These are phyloP conservation scores for Microcebus jonahi DNA, from an alignment of 2,113 vertebrate genomes.

Conservation along the genomic window DNA sequence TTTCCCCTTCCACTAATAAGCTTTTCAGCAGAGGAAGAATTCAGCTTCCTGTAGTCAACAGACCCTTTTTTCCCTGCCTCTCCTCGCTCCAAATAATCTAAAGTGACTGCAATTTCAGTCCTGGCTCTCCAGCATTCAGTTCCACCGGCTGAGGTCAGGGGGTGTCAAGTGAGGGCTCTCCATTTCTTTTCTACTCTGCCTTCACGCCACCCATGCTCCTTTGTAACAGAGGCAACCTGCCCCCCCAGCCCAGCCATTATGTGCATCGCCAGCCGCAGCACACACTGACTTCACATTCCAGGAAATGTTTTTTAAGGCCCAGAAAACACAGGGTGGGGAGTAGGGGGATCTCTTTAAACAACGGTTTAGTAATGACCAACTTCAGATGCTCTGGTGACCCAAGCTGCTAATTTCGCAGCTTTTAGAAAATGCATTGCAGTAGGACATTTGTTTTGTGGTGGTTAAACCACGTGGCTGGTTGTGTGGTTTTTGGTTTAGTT, in stretches of 20 bases:
- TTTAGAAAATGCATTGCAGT: not conserved
- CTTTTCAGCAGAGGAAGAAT: constrained; percentile 84
- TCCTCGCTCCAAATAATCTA: constrained; percentile 84
- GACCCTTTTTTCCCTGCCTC: constrained; percentile 83
- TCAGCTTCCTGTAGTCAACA: constrained; percentile 84
- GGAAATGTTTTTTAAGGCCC: constrained; percentile 51
- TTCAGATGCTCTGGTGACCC: not conserved
- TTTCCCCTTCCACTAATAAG: constrained; percentile 86
- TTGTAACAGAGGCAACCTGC: constrained; percentile 65
- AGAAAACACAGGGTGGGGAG: not conserved
- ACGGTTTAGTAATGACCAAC: constrained; percentile 13
- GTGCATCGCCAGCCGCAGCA: fast-evolving
- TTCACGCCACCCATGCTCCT: constrained; percentile 34
- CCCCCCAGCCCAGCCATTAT: not conserved
- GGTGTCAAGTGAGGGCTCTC: constrained; percentile 87
- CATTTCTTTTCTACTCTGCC: constrained; percentile 78
- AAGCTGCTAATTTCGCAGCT: not conserved
- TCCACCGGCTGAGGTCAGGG: constrained; percentile 81
- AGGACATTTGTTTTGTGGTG: not conserved
- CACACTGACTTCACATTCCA: not conserved
- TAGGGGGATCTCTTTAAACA: not conserved
- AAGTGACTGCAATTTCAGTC: constrained; percentile 86
- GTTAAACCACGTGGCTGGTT: not conserved
- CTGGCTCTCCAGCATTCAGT: constrained; percentile 84
- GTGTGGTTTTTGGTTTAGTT: constrained; percentile 2